Base-by-base conservation (phyloP, 2,888 invertebrate genomes). In the Uropetala carovei region DNA sequence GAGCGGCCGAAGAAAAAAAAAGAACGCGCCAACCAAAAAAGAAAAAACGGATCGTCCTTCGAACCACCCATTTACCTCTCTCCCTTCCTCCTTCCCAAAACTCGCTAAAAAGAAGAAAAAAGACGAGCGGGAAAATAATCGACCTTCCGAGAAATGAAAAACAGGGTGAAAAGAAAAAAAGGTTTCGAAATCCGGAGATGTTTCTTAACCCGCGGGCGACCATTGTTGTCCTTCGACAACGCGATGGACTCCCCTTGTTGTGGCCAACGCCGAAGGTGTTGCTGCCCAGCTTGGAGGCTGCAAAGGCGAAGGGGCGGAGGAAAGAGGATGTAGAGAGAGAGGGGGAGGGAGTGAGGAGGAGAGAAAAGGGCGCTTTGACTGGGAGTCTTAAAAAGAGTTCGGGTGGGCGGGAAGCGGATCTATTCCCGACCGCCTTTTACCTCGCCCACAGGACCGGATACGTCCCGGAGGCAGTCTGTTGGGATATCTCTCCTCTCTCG, bases 381-480 rank as follows among this genome's bases (percentile, higher is more conserved):
- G 43, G 43, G 43, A 43, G 43, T 43, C 43, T 43, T 43, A 64
- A 64, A 16, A 16, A 16, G 64, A 60, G 84, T 59, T 27, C 13
- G 59, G 56, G 68, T 89, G 89, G 89, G 89, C 89, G 68, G 68
- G 60, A 68, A 89, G 89, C 89, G 89, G 89, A 89, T 68, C 64
- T 89, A 0, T 75, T 64, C 60, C 30, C 14, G 60, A 60, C 86
- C 86, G 60, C 89, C 89, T 64, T 30, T 30, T 86, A 89, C 64
- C 30, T 89, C 89, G 68, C 89, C 89, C 89, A 89, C 89, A 89
- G 89, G 89, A 89, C 89, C 89, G 89, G 89, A 89, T 89, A 43
- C 89, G 89, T 60, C 64, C 89, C 60, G 27, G 85, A 22, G 14
- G 57, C 82, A 4, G 16, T 56, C 4, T n/a, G n/a, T 11, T 68